These are phyloP conservation scores for Catonia carolina DNA, from an alignment of 2,888 invertebrate species.

Conservation along the genomic window DNA sequence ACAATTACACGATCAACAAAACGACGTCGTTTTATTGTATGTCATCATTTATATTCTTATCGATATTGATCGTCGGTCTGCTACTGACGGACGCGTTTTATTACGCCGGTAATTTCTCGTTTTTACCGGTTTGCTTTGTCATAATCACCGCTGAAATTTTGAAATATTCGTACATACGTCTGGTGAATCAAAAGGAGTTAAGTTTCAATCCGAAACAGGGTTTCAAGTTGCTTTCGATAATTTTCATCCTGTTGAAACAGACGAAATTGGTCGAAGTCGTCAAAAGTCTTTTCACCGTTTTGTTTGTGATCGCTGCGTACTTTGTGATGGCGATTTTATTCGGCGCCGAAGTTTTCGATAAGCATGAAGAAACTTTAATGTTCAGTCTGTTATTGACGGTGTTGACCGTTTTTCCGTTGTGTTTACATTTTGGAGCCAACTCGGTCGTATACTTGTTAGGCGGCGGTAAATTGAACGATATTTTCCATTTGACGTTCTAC, in stretches of 20 bases:
- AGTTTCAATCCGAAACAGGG: slow-evolving; percentile 23
- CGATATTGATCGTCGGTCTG: slow-evolving; percentile 45
- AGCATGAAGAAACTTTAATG: slow-evolving; percentile 61
- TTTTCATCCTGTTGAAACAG: slow-evolving; percentile 21
- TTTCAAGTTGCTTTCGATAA: slow-evolving; percentile 14
- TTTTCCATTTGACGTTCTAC: slow-evolving; percentile 31
- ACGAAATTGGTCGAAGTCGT: slow-evolving; percentile 46
- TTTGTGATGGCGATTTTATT: slow-evolving; percentile 58
- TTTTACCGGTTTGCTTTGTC: slow-evolving; percentile 41
- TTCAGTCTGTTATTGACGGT: slow-evolving; percentile 55
- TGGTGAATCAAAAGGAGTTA: slow-evolving; percentile 32
- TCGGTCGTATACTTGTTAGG: slow-evolving; percentile 39
- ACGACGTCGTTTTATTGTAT: slow-evolving; percentile 47
- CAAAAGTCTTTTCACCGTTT: slow-evolving; percentile 47
- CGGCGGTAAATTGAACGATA: slow-evolving; percentile 45
- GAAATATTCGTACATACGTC: slow-evolving; percentile 44
- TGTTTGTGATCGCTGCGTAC: slow-evolving; percentile 48
- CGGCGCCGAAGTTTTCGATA: slow-evolving; percentile 58
- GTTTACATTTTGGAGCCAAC: slow-evolving; percentile 53
- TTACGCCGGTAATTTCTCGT: slow-evolving; percentile 51
- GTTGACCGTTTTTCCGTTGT: slow-evolving; percentile 56
- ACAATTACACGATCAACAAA: slow-evolving; percentile 15
- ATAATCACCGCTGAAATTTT: slow-evolving; percentile 48
- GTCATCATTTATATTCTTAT: slow-evolving; percentile 56
- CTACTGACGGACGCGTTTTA: slow-evolving; percentile 53